Conservation (phyloP, 2,797 vertebrate genomes). For the Phaenicophaeus curvirostris region DNA sequence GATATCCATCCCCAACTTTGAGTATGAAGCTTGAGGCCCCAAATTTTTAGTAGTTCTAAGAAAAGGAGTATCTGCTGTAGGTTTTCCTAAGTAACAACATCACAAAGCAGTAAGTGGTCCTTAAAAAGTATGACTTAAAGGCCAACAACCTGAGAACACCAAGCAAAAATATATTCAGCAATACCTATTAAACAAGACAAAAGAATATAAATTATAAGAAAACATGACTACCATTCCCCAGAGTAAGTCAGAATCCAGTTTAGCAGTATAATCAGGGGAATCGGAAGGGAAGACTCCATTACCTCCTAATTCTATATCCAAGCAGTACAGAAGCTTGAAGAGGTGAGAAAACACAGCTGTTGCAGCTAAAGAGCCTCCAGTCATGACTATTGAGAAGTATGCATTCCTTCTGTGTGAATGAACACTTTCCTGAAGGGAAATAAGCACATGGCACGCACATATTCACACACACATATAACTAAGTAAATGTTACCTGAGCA, state of each 20-base stretch:
- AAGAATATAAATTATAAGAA: neutral
- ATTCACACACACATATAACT: neutral
- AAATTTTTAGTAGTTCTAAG: neutral
- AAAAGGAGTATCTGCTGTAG: neutral
- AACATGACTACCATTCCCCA: neutral
- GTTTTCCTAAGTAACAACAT: neutral
- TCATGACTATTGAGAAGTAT: neutral
- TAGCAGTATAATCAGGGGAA: neutral
- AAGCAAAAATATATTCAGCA: neutral
- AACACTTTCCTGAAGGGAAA: neutral
- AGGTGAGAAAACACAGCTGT: neutral
- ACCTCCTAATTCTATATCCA: neutral
- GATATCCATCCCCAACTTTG: neutral
- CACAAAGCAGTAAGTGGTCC: neutral
- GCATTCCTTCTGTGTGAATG: neutral
- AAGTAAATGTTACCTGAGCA: conserved; percentile 73
- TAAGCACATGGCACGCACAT: accelerated
- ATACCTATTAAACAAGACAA: neutral
- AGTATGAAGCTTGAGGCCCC: neutral
- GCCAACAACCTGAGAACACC: neutral
- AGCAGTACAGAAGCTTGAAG: neutral
- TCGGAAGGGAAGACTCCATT: neutral
- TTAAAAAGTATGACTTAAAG: neutral
- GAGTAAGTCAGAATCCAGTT: neutral
- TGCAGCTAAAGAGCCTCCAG: neutral